Evolutionary conservation across 1,140 invertebrate genomes (phyloP), one percentile per base, ranked within the genome.

Genomic region (Drosophila pachea): DNA sequence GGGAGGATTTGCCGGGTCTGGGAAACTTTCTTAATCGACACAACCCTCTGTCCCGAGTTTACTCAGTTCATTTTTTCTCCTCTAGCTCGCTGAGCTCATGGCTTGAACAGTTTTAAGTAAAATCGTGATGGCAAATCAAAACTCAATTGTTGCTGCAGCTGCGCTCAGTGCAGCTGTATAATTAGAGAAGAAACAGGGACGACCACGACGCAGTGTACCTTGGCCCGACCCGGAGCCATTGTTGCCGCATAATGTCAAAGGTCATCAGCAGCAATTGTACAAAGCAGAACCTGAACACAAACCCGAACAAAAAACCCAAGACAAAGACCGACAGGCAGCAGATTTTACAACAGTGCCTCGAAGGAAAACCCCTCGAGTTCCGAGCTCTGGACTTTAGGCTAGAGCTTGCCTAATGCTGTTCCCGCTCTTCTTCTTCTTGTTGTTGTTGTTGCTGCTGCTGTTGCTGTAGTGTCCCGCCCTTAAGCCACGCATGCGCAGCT

Each of bases 201-300:
- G 32, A 52, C 49, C 29, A 50, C 36, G 52, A 52, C 38, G 49
- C 31, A 38, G n/a, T 78, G 31, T 78, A 63, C 65, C 70, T 79
- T 63, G 38, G 53, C 63, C 5, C 59, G 50, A 52, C 45, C 74
- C 70, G 38, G 49, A 50, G 61, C 47, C 78, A 82, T 66, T 82
- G 70, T 74, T 61, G 63, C 71, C 74, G 63, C 58, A 83, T 70
- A 73, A 83, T 83, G 79, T 83, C 79, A 83, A 76, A 83, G 79
- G 79, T 84, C 79, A 79, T 84, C 78, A 73, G 73, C 78, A 53
- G 64, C 62, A 50, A 71, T 71, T 71, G 64, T 72, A 50, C 54
- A 43, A 66, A 5, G 49, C 35, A 70, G 38, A 70, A 70, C 53
- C 63, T 68, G 59, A 68, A 49, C 42, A 49, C 45, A 48, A 63